Base-by-base conservation (phyloP, 2,797 vertebrate species). In the Phoeniculus purpureus region DNA sequence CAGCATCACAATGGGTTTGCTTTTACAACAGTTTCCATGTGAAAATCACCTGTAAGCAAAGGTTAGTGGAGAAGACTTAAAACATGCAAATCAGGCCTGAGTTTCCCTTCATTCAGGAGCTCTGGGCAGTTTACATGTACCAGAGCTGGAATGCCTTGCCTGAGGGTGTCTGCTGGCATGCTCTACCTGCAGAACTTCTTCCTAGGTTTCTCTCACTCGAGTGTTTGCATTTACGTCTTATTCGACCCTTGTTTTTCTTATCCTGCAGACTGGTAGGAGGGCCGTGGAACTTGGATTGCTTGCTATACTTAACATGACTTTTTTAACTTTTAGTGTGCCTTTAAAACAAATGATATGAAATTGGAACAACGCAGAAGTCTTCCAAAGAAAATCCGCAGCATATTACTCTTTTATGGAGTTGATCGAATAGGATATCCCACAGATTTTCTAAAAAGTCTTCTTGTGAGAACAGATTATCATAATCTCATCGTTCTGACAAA, bases 391-490 rank as follows among this genome's bases (percentile, higher is more conserved):
- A 84, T 45, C 21, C 23, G 72, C 56, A 40, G 11, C 90, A 68
- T 81, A 84, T 29, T 58, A 83, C 23, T 54, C 15, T 85, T 92
- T 70, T 34, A n/a, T 29, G 52, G 18, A 12, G 1, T 64, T 7
- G 5, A 85, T 66, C 72, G 85, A 90, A 82, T 90, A 93, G 43
- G 65, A 81, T 59, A 75, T 70, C 60, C 93, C 85, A 81, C 9
- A 87, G 75, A 56, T 67, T 90, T 85, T 71, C 84, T 89, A 12
- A 60, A 81, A 74, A 37, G 2, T 43, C 29, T 50, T 90, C 31
- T 74, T 50, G 10, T 66, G 78, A 71, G 2, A 15, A 92, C 9
- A 89, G 40, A 80, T 68, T 54, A 86, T 52, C 21, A 56, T 48
- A 77, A 74, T 81, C 45, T 85, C 37, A 87, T 31, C 21, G 89